Conservation (phyloP, 2,888 invertebrate genomes). For the Branchellion lobata region DNA sequence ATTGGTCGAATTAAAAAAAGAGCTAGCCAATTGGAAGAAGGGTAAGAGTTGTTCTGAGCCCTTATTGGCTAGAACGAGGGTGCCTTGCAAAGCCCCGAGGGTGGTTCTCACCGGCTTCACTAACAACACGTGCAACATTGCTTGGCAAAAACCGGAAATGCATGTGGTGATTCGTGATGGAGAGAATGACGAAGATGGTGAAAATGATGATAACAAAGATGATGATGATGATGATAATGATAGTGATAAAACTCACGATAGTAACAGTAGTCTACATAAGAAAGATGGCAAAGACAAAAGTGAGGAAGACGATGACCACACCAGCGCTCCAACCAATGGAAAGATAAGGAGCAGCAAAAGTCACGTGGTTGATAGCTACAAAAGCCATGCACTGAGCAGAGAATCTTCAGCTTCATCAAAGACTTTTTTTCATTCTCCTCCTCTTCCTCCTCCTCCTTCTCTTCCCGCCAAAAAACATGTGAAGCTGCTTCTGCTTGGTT, state of each 20-base stretch:
- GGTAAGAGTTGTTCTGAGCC: constrained; percentile 51
- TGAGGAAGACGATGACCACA: neutral
- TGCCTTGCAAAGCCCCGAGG: constrained; percentile 60
- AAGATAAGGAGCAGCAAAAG: neutral
- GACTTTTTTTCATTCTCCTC: neutral
- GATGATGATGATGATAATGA: neutral
- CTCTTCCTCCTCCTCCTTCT: neutral
- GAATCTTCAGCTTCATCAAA: too few species aligned
- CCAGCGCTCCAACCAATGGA: neutral
- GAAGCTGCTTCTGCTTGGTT: constrained; percentile 41
- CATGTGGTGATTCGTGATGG: constrained; percentile 58
- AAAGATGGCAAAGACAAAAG: neutral
- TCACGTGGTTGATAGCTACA: neutral
- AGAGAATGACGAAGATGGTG: constrained; percentile 46
- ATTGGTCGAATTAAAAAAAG: constrained; percentile 57
- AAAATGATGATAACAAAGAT: neutral
- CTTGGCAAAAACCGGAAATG: constrained; percentile 62
- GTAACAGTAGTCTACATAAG: neutral
- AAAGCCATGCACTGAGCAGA: neutral
- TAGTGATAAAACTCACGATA: neutral
- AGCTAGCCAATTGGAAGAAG: constrained; percentile 51
- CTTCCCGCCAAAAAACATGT: constrained; percentile 4
- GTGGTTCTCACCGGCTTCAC: constrained; percentile 58
- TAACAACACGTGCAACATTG: constrained; percentile 58
- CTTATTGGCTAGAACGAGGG: constrained; percentile 58